phyloP scores from a whole-genome alignment of 37 sponge, comb jelly and placozoan genomes.

The Cliona cf. orientalis region DNA sequence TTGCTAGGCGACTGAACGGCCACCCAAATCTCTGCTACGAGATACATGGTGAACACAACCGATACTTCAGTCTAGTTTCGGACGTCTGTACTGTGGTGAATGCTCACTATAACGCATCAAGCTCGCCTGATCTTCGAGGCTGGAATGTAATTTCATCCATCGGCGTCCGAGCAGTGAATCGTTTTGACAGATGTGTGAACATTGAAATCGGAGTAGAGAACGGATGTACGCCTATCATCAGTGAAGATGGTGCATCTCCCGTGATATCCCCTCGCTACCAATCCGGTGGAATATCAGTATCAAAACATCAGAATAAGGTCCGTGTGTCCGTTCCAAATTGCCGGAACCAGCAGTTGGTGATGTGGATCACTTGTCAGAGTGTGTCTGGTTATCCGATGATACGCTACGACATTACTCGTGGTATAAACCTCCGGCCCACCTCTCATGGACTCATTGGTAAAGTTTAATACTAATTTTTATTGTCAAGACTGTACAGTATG shows the following conservation, averaged over 20 bases:
- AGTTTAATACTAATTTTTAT: too few relatives aligned
- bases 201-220: slow-evolving; percentile 37
- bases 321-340: slow-evolving; percentile 80
- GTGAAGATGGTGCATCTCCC: neutral
- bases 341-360: slow-evolving; percentile 49
- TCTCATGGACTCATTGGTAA: slow-evolving; percentile 83
- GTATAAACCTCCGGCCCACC: slow-evolving; percentile 59
- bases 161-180: slow-evolving; percentile 50
- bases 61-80: slow-evolving; percentile 33
- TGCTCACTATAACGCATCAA: slow-evolving; percentile 33
- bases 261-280: neutral
- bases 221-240: slow-evolving; percentile 9
- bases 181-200: slow-evolving; percentile 3
- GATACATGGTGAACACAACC: slow-evolving; percentile 27
- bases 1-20: neutral
- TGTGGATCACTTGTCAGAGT: slow-evolving; percentile 71
- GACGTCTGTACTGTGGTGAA: slow-evolving; percentile 52
- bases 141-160: slow-evolving; percentile 58
- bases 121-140: neutral
- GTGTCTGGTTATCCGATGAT: slow-evolving; percentile 38
- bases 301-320: slow-evolving; percentile 13
- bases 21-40: slow-evolving; percentile 43
- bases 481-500: too few relatives aligned
- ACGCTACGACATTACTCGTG: slow-evolving; percentile 62
- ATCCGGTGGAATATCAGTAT: slow-evolving; percentile 16